These are phyloP conservation scores for Muraenolepis orangiensis DNA, from an alignment of 2,797 vertebrate species.

Conservation along the genomic window DNA sequence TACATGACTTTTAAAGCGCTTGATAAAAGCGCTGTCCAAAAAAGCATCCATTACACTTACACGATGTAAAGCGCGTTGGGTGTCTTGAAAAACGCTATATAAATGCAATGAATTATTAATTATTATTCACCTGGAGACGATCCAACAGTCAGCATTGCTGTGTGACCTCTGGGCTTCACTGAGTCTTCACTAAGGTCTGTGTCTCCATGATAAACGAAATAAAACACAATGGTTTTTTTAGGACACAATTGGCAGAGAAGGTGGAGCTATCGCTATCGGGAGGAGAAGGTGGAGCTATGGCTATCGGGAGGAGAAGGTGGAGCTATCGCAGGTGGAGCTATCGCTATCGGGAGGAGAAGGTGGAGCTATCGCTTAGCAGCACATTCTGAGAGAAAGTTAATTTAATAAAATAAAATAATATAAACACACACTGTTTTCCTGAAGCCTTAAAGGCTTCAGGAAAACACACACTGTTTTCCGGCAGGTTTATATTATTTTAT, in stretches of 20 bases:
- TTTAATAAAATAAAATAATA: no score
- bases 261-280: conserved; percentile 45
- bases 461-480: conserved; percentile 67
- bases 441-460: conserved; percentile 67
- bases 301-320: no score
- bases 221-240: conserved; percentile 63
- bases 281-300: no score
- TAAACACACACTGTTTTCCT: conserved; percentile 53
- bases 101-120: no score
- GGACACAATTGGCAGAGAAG: conserved; percentile 60
- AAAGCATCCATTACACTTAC: no score
- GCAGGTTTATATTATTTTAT: conserved; percentile 44
- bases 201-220: conserved; percentile 59
- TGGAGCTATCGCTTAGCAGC: conserved; percentile 67
- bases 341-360: conserved; percentile 52
- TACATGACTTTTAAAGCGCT: no score
- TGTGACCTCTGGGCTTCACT: conserved; percentile 42
- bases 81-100: no score
- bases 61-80: no score
- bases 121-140: no score
- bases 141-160: conserved; percentile 34
- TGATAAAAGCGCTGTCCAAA: no score
- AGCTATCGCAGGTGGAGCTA: conserved; percentile 69
- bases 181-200: conserved; percentile 51
- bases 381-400: no score